These are phyloP conservation scores for Poecile montanus DNA, from an alignment of 2,797 vertebrate species.

Conservation along the genomic window DNA sequence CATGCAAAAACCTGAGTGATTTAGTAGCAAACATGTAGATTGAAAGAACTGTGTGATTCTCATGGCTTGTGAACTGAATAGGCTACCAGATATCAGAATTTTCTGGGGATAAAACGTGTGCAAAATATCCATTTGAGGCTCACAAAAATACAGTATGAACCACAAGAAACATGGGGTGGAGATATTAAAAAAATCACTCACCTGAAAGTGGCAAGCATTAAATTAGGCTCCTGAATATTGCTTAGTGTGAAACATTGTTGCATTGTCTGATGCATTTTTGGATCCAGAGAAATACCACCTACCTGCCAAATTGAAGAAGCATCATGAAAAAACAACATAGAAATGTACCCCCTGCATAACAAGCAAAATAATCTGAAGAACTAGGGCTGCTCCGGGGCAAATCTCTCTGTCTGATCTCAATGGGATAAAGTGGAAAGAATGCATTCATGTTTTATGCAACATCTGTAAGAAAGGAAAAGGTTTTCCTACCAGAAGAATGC, in stretches of 20 bases:
- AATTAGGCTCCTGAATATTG: background rate
- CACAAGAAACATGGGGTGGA: background rate
- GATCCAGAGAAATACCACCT: background rate
- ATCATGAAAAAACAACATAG: background rate
- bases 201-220: background rate
- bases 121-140: background rate
- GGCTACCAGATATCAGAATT: background rate
- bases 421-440: background rate
- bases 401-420: background rate
- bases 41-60: background rate
- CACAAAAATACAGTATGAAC: background rate
- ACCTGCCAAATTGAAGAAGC: background rate
- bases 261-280: background rate
- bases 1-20: background rate
- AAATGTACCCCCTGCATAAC: background rate
- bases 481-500: background rate
- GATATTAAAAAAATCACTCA: background rate
- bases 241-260: background rate
- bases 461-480: background rate
- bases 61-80: background rate
- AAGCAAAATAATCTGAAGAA: background rate
- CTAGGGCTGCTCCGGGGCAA: background rate
- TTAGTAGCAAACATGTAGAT: accelerated
- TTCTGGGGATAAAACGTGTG: background rate
- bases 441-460: background rate